phyloP scores from a whole-genome alignment of 2,888 invertebrate genomes.

The Lepidocyrtinus sp. region DNA sequence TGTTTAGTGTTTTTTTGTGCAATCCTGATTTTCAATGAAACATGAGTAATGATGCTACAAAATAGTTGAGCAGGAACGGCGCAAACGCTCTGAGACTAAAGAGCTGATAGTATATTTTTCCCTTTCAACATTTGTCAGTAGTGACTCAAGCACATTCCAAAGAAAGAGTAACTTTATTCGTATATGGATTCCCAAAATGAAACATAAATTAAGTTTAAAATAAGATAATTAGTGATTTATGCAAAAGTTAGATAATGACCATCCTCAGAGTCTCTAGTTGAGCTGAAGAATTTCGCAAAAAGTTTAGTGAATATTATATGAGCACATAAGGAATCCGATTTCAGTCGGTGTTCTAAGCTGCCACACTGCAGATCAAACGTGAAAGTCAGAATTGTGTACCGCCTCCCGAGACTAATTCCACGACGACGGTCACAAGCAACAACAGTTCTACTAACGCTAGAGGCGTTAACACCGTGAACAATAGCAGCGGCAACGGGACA shows the following conservation, averaged over 20 bases:
- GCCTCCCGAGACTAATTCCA: conserved; percentile 55
- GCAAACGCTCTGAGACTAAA: conserved; percentile 14
- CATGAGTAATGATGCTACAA: background rate
- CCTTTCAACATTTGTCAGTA: conserved; percentile 25
- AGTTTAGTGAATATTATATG: conserved; percentile 20
- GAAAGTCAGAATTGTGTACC: conserved; percentile 54
- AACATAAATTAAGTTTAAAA: background rate
- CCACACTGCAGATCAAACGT: conserved; percentile 66
- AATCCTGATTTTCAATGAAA: background rate
- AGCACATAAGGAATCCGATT: conserved; percentile 43
- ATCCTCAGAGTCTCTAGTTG: background rate
- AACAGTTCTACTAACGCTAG: conserved; percentile 53
- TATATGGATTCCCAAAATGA: too few relatives aligned
- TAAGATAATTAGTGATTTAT: background rate
- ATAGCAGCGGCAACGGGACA: conserved; percentile 56
- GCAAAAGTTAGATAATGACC: background rate
- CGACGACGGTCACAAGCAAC: conserved; percentile 62
- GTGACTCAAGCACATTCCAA: background rate
- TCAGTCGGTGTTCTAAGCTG: conserved; percentile 53
- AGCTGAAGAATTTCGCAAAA: conserved; percentile 4
- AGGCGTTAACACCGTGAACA: conserved; percentile 58
- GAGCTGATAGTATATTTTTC: background rate
- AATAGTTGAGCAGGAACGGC: background rate
- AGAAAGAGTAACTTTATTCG: background rate
- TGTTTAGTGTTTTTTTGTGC: background rate